These are phyloP conservation scores for Hucho hucho DNA, from an alignment of 2,113 vertebrate genomes.

Conservation along the genomic window DNA sequence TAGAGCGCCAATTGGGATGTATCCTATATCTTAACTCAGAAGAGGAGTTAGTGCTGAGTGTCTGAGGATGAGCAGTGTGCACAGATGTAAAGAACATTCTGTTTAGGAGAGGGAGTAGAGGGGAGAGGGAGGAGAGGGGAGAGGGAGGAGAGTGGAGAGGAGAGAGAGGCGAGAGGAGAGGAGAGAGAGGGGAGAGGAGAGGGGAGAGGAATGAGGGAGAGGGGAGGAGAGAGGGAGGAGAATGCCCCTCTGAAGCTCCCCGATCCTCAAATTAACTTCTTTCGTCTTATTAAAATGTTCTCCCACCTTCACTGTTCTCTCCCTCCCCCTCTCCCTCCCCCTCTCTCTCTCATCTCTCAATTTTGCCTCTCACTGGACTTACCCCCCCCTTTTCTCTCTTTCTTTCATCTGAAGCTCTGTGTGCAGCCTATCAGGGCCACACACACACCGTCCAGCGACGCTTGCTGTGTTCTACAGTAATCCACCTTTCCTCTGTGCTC, in stretches of 20 bases:
- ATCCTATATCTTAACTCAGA: not conserved
- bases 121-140: not conserved
- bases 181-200: too few relatives aligned
- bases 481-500: constrained; percentile 24
- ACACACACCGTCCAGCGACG: not conserved
- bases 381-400: not conserved
- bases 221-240: not conserved
- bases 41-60: not conserved
- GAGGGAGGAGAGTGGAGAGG: not conserved
- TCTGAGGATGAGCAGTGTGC: not conserved
- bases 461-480: not conserved
- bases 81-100: not conserved
- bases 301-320: not conserved
- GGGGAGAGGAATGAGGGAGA: too few relatives aligned
- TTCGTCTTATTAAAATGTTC: not conserved
- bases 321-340: accelerated
- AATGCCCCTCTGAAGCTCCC: not conserved
- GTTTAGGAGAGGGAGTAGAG: not conserved
- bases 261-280: not conserved
- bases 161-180: too few relatives aligned
- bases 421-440: not conserved
- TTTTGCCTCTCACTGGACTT: too few relatives aligned
- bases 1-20: not conserved
- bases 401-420: not conserved
- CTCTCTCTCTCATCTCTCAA: not conserved